Evolutionary conservation across 2,113 vertebrate species (phyloP).

Genomic region (Aspiorhynchus laticeps): DNA sequence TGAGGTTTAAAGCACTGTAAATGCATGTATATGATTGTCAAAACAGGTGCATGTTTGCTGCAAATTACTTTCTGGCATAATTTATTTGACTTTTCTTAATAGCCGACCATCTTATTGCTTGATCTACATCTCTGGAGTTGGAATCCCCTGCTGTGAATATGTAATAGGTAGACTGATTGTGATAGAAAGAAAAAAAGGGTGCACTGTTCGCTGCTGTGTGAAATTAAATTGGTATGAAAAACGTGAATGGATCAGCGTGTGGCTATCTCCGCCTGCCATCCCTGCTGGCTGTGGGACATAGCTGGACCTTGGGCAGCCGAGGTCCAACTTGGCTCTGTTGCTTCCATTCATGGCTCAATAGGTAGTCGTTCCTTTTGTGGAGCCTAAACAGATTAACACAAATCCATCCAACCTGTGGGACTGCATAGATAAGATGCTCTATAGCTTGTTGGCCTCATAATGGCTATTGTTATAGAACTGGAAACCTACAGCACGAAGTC

Average conservation of each 20-base stretch:
- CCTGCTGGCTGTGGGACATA: slow-evolving; percentile 45
- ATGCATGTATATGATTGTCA: background rate
- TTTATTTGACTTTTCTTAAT: slow-evolving; percentile 38
- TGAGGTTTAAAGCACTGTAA: background rate
- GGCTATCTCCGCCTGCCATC: slow-evolving; percentile 44
- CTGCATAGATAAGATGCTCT: slow-evolving; percentile 34
- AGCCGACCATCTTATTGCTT: slow-evolving; percentile 24
- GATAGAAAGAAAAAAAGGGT: background rate
- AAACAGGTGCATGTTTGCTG: slow-evolving; percentile 8
- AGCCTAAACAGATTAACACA: slow-evolving; percentile 53
- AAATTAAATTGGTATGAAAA: slow-evolving; percentile 51
- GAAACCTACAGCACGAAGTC: slow-evolving; percentile 19
- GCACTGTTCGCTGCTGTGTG: slow-evolving; percentile 19
- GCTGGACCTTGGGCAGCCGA: slow-evolving; percentile 36
- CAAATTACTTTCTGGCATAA: slow-evolving; percentile 37
- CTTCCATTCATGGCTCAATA: slow-evolving; percentile 42
- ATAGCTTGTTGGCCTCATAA: slow-evolving; percentile 20
- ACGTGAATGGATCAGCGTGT: slow-evolving; percentile 43
- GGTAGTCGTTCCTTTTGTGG: slow-evolving; percentile 36
- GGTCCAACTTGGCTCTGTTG: slow-evolving; percentile 35
- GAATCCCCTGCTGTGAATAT: slow-evolving; percentile 47
- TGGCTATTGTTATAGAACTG: slow-evolving; percentile 33
- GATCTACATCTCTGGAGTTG: slow-evolving; percentile 24
- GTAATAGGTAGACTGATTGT: slow-evolving; percentile 28
- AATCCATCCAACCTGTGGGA: slow-evolving; percentile 47